Base-by-base conservation (phyloP, 2,797 vertebrate species). In the Pangasius krempfi region DNA sequence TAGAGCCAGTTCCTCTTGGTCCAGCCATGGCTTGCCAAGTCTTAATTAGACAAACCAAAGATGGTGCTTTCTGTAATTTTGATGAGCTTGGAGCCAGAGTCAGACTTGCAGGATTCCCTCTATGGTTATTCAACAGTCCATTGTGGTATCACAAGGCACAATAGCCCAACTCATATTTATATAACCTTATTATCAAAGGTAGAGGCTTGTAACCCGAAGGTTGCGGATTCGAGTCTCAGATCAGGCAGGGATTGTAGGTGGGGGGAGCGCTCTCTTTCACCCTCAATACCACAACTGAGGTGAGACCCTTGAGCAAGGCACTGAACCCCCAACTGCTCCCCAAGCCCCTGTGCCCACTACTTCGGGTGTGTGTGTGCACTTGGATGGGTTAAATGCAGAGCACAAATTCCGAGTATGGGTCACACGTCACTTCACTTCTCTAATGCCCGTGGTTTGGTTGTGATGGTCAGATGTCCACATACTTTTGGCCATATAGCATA, bases 21-120 rank as follows among this genome's bases (percentile, higher is more conserved):
- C 88, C 90, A 89, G 89, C 90, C 80, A 68, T 82, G 64, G 88
- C 92, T 85, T 89, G 88, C 92, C 91, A 92, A 91, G 88, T 89
- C 84, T 92, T 95, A 96, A 95, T 95, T 92, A 95, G 90, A 93
- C 92, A 89, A 93, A 93, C 93, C 90, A 93, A 94, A 93, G 90
- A 87, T 88, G 92, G 91, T 94, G 90, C 93, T 93, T 95, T 91
- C 79, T 87, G 25, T 92, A 92, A 92, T 94, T 95, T 93, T 93
- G 93, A 95, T 94, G 92, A 94, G 93, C 92, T 90, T 87, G 30
- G 78, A 76, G 37, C 52, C 72, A 56, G 87, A 89, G 47, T 50
- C 62, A 44, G 44, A 90, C 73, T 88, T 82, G 75, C 12, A 30
- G 66, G 86, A 89, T 6, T 76, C 87, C 91, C 92, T 92, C 89